These are phyloP conservation scores for Dromiciops gliroides DNA, from an alignment of 2,113 vertebrate genomes.

Conservation along the genomic window DNA sequence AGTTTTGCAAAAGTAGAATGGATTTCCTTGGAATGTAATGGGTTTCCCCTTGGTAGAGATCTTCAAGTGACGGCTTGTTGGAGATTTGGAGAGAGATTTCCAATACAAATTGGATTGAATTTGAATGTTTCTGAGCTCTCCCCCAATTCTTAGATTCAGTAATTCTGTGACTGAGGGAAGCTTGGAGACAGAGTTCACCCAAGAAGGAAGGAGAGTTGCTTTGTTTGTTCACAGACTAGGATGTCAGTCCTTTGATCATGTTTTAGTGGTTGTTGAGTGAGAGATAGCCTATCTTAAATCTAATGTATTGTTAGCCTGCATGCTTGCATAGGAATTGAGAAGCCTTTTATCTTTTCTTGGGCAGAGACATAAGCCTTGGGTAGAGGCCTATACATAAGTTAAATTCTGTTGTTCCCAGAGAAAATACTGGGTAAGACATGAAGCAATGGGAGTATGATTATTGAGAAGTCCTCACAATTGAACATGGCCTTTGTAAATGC, in stretches of 20 bases:
- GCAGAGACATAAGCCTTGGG: too few species aligned
- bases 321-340: not conserved
- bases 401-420: not conserved
- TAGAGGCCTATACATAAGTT: not conserved
- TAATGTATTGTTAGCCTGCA: not conserved
- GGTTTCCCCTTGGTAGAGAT: not conserved
- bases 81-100: not conserved
- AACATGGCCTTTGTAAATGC: not conserved
- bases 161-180: not conserved
- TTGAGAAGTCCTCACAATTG: not conserved
- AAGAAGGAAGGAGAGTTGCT: not conserved
- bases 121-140: too few species aligned
- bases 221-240: not conserved
- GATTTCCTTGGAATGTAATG: not conserved
- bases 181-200: not conserved
- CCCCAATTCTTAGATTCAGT: not conserved
- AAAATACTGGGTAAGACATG: not conserved
- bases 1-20: not conserved
- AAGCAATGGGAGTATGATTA: not conserved
- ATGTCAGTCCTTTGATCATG: not conserved
- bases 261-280: not conserved
- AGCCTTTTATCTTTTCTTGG: not conserved
- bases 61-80: not conserved
- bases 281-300: not conserved
- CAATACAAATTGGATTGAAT: not conserved